A percentile compares a stretch with the other conserved stretches of the same genome.
Evolutionary conservation across 2,797 vertebrate genomes (phyloP).

Genomic region (Notolepis coatsorum): DNA sequence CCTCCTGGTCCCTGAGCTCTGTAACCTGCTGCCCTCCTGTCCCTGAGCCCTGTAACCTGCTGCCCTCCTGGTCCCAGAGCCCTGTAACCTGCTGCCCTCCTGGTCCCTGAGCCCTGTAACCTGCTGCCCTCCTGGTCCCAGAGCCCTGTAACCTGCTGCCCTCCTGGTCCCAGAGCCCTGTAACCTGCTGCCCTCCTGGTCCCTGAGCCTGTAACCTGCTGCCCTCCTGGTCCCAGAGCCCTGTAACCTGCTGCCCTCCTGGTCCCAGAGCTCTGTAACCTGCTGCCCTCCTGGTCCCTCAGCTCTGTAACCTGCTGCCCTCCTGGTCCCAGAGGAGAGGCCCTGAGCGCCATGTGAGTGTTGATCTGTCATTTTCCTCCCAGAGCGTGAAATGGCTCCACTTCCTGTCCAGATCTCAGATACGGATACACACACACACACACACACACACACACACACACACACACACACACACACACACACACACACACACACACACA

Average conservation of each 20-base stretch:
- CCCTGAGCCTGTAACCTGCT: too few relatives aligned
- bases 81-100: constrained; percentile 10
- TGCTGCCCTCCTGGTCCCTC: constrained; percentile 24
- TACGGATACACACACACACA: constrained; percentile 21
- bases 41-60: too few relatives aligned
- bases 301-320: constrained; percentile 45
- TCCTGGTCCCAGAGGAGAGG: constrained; percentile 44
- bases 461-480: constrained; percentile 6
- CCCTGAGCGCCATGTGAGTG: constrained; percentile 37
- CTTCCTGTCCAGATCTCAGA: constrained; percentile 60
- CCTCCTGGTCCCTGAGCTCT: constrained; percentile 31
- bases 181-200: constrained; percentile 12
- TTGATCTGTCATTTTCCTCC: constrained; percentile 34
- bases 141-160: background rate
- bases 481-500: background rate
- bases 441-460: constrained; percentile 19
- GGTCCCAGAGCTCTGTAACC: background rate
- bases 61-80: too few relatives aligned
- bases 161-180: constrained; percentile 3
- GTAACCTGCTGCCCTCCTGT: too few relatives aligned
- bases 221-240: too few relatives aligned
- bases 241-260: constrained; percentile 9
- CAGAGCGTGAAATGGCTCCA: constrained; percentile 50
- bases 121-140: too few relatives aligned
- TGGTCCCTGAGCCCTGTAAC: too few relatives aligned